Conservation (phyloP, 2,888 invertebrate species). For the Octonoba sinensis region DNA sequence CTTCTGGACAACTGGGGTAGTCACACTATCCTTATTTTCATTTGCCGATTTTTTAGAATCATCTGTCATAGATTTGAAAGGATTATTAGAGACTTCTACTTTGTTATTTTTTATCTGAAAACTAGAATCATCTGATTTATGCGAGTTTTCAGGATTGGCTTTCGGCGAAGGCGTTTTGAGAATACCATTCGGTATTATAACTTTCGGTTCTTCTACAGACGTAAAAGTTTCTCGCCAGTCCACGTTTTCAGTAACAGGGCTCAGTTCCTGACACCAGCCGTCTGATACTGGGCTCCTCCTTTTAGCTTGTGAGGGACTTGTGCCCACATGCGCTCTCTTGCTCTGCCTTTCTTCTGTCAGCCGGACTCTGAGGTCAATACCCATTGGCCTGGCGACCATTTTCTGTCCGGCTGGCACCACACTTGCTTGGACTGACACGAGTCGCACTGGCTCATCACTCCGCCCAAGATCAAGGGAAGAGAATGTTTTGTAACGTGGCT, state of each 20-base stretch:
- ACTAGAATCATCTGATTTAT: no score
- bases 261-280: conserved; percentile 58
- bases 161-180: conserved; percentile 50
- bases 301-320: conserved; percentile 45
- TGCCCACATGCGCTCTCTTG: conserved; percentile 46
- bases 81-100: no score
- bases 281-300: conserved; percentile 49
- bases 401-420: conserved; percentile 59
- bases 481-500: conserved; percentile 33
- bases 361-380: conserved; percentile 50
- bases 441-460: conserved; percentile 37
- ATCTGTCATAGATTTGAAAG: no score
- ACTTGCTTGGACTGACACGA: conserved; percentile 59
- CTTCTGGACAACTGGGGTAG: conserved; percentile 7
- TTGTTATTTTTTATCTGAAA: no score
- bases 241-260: conserved; percentile 54
- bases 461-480: conserved; percentile 27
- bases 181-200: conserved; percentile 47
- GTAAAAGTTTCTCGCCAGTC: conserved; percentile 55
- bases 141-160: conserved; percentile 10
- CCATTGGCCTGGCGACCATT: conserved; percentile 54
- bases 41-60: no score
- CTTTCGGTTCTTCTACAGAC: neutral
- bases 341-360: conserved; percentile 36
- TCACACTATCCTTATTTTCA: no score